Base-by-base conservation (phyloP, 2,797 vertebrate genomes). In the Hemibagrus guttatus region DNA sequence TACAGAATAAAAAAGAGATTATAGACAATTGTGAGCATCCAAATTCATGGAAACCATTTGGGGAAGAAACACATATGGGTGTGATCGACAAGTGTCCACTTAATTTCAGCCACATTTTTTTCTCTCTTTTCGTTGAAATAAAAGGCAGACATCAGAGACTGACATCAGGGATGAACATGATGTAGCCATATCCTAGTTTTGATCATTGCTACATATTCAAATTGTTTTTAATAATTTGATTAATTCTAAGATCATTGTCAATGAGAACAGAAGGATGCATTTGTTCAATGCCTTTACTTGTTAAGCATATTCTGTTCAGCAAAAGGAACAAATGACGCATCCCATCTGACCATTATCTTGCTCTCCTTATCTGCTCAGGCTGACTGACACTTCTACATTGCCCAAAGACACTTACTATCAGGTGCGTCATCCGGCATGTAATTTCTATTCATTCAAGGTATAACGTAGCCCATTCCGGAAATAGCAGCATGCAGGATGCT, bases 401-500 rank as follows among this genome's bases (percentile, higher is more conserved):
- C 84, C 92, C 74, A 84, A 93, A 89, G 89, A 90, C 84, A 86
- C 84, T 89, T 72, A 83, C 90, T 91, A 92, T 91, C 90, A 90
- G 89, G 89, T 89, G 87, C 79, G 81, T 86, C 86, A 88, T 89
- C 94, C 93, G 92, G 92, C 93, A 94, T 95, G 90, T 90, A 91
- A 93, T 89, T 85, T 23, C 88, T 92, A 83, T 91, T 89, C 91
- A 86, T 91, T 89, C 89, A 84, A 90, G 88, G 85, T 90, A 89
- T 91, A 93, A 89, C 90, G 93, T 89, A 93, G 91, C 87, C 91
- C 89, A 92, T 90, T 94, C 92, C 94, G 94, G 94, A 96, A 95
- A 93, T 91, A 49, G 79, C 86, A 89, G 90, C 92, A 93, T 90
- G 87, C 91, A 90, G 91, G 88, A 71, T 93, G 91, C 87, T 91